Base-by-base conservation (phyloP, 2,888 invertebrate species). In the Congeria kusceri region DNA sequence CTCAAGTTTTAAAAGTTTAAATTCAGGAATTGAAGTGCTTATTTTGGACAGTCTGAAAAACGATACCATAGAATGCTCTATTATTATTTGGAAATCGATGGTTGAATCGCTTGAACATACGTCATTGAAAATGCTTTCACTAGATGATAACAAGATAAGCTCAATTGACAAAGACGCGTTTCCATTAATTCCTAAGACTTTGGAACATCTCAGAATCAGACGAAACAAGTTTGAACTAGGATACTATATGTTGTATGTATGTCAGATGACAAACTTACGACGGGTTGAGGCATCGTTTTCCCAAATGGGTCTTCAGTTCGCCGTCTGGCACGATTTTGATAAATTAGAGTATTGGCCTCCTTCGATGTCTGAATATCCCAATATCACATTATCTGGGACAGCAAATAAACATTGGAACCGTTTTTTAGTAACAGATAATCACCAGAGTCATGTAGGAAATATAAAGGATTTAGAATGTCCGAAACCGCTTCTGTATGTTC, bases 201-300 rank as follows among this genome's bases (percentile, higher is more conserved):
- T 79, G 0, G 32, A 58, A 70, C 25, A 27, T 4, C 13, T 74
- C 7, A 53, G 46, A 7, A 46, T 32, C 11, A 47, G 46, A 3
- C 29, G 67, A 25, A 79, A 79, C 39, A 62, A 67, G 9, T 74
- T 79, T 49, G 23, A 46, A 44, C n/a, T 57, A 13, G 73, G 69
- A 1, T 20, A 25, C 0, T 79, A 79, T 39, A 46, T 79, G 44
- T 49, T 79, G 13, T 49, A 39, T 29, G 20, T 57, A 23, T 18
- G 25, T 18, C 23, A 66, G 3, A 28, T 78, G 46, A n/a, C n/a
- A n/a, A 74, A 69, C 18, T n/a, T 70, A 27, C 61, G 20, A 56
- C n/a, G 9, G 13, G n/a, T 79, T 23, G 69, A 74, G 32, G 11
- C 69, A 0, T 66, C 78, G 11, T 70, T 66, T 39, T 69, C 69